Conservation (phyloP, 2,797 vertebrate species). For the Galaxias olidus region DNA sequence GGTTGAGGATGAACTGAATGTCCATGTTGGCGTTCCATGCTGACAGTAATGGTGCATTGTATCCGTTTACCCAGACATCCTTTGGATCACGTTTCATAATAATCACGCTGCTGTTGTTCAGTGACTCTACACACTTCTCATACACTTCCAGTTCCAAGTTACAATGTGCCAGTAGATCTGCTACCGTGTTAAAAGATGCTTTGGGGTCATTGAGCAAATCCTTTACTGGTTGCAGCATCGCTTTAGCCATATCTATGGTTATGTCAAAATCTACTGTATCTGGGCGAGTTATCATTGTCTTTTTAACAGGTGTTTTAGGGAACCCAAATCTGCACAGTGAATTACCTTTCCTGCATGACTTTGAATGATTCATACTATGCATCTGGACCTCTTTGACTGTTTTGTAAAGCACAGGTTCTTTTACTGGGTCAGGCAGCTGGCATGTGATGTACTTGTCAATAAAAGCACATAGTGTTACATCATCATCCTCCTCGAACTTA, state of each 20-base stretch:
- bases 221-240: background rate
- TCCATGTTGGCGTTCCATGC: slow-evolving; percentile 18
- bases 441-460: slow-evolving; percentile 22
- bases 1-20: slow-evolving; percentile 24
- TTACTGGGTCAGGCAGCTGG: background rate
- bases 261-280: background rate
- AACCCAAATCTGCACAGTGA: slow-evolving; percentile 17
- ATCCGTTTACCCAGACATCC: slow-evolving; percentile 5
- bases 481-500: background rate
- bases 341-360: slow-evolving; percentile 20
- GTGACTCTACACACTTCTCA: background rate
- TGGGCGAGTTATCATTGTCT: slow-evolving; percentile 2
- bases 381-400: slow-evolving; percentile 25
- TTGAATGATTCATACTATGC: slow-evolving; percentile 24
- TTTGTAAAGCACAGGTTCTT: slow-evolving; percentile 10
- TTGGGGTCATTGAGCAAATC: background rate
- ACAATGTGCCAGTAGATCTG: background rate
- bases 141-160: background rate
- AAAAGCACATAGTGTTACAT: background rate
- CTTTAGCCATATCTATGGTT: background rate
- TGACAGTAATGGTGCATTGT: background rate
- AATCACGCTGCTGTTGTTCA: background rate
- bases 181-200: background rate
- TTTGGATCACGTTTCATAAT: background rate
- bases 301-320: background rate